Conservation (phyloP, 30 jellyfish, hydroid and myxozoan species). For the Sanderia malayensis region DNA sequence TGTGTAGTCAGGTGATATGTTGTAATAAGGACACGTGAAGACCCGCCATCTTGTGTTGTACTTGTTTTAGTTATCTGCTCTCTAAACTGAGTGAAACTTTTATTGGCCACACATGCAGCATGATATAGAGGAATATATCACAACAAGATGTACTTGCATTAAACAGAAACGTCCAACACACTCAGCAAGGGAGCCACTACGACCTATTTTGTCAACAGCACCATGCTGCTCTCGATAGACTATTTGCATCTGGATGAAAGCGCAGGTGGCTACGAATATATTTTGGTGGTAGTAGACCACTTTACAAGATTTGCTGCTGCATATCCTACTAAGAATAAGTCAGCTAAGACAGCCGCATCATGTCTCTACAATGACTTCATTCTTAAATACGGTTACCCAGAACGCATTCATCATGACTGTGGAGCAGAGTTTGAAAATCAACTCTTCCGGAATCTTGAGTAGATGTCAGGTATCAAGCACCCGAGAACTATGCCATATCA, state of each 20-base stretch:
- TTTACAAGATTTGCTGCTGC: slow-evolving; percentile 46
- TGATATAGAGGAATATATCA: slow-evolving; percentile 27
- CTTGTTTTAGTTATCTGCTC: no score
- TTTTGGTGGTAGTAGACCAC: slow-evolving; percentile 39
- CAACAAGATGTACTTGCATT: slow-evolving; percentile 8
- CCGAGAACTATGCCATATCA: slow-evolving; percentile 60
- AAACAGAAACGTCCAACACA: slow-evolving; percentile 12
- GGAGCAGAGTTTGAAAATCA: slow-evolving; percentile 56
- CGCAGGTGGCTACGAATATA: slow-evolving; percentile 52
- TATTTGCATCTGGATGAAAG: slow-evolving; percentile 33
- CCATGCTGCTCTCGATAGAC: slow-evolving; percentile 44
- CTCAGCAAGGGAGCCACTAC: slow-evolving; percentile 10
- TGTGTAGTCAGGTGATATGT: no score
- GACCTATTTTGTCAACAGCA: background rate
- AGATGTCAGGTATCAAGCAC: slow-evolving; percentile 22
- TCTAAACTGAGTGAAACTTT: no score
- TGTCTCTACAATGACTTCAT: slow-evolving; percentile 33
- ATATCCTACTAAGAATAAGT: slow-evolving; percentile 36
- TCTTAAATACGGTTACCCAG: slow-evolving; percentile 38
- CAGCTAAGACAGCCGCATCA: slow-evolving; percentile 36
- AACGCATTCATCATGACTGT: slow-evolving; percentile 47
- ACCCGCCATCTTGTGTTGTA: no score
- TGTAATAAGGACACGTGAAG: no score
- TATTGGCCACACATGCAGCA: slow-evolving; percentile 38
- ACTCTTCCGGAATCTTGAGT: slow-evolving; percentile 22